Evolutionary conservation across 2,888 invertebrate species (phyloP), one percentile per base, ranked within the genome.

Genomic region (Drosophila affinis): DNA sequence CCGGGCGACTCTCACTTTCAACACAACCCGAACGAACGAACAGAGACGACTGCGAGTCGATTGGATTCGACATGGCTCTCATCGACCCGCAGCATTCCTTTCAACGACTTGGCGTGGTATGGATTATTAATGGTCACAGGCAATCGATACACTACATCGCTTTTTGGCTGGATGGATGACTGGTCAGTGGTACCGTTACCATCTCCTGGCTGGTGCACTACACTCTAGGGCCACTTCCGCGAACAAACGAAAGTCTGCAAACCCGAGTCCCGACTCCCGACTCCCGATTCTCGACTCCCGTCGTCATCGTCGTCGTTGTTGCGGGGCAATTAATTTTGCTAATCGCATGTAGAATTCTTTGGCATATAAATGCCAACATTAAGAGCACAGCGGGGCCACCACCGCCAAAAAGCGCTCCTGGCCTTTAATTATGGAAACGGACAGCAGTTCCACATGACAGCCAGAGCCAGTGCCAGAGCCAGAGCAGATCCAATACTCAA

Each of bases 21-120:
- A 39, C 39, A 6, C 39, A 39, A 14, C 5, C 39, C 39, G 14
- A 39, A 6, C 39, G 14, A 39, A 6, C 39, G 2, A 39, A 2
- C 39, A 0, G 39, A 39, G 39, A 39, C 39, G 39, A 39, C 39
- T 39, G 6, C 34, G 39, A 39, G 39, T 39, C 39, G 52, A 44
- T 14, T 27, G 17, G 18, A 46, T 49, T 57, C 32, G 39, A 39
- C 39, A 39, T 57, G 60, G 62, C 18, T 29, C 24, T 18, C 3
- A 34, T 53, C 61, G 53, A 79, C 81, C 81, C 72, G 75, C 84
- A 81, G 81, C 78, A 81, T 83, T 83, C 84, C 65, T 77, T 77
- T 70, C 72, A 72, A 56, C 75, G 49, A 64, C 71, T 62, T 46
- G 64, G 49, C 48, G 5, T 32, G 24, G 61, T 54, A 72, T 72